Percentiles rank a stretch among this genome's conserved stretches.
Evolutionary conservation across 2,113 vertebrate species (phyloP).

Genomic region (Oryzias celebensis): DNA sequence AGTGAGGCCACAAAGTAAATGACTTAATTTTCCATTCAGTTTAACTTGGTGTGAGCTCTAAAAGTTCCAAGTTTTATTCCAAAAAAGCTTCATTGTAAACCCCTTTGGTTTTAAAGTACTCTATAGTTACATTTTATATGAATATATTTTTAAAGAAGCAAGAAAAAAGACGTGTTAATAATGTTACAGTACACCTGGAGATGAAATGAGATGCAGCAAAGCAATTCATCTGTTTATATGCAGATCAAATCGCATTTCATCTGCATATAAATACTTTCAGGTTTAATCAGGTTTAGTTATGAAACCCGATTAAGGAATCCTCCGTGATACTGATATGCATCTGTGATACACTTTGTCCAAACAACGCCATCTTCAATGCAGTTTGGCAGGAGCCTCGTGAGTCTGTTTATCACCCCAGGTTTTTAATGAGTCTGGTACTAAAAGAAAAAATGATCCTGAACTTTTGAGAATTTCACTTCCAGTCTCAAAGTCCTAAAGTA

Average conservation of each 20-base stretch:
- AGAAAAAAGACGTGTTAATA: too few species aligned
- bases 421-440: constrained; percentile 8
- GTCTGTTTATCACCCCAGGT: constrained; percentile 13
- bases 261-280: not conserved
- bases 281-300: not conserved
- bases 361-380: not conserved
- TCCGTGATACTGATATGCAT: constrained; percentile 8
- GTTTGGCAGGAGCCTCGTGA: constrained; percentile 5
- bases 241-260: not conserved
- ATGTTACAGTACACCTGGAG: not conserved
- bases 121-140: too few species aligned
- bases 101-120: too few species aligned
- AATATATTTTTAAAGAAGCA: too few species aligned
- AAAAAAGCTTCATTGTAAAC: too few species aligned
- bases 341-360: constrained; percentile 2
- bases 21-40: too few species aligned
- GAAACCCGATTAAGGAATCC: not conserved
- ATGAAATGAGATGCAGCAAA: constrained; percentile 7
- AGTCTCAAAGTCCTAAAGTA: constrained; percentile 6
- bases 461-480: constrained; percentile 26
- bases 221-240: not conserved
- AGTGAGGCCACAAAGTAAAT: too few species aligned
- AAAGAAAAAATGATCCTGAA: constrained; percentile 21
- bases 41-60: too few species aligned
- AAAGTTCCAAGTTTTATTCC: too few species aligned